Percentiles rank a stretch among this genome's conserved stretches.
phyloP scores from a whole-genome alignment of 1,140 invertebrate genomes.

The Cotesia typhae region DNA sequence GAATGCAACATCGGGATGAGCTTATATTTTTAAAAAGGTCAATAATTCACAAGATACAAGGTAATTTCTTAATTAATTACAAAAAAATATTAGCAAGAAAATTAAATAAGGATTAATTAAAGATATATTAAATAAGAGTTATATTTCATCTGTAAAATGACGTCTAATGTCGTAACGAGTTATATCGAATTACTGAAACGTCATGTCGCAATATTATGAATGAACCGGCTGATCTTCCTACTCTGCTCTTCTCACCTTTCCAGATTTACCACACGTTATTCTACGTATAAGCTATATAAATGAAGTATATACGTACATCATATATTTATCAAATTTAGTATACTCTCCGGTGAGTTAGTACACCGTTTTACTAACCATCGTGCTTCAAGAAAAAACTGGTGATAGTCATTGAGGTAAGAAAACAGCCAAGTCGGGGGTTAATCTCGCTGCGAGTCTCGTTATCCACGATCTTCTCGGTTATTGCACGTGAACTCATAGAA shows the following conservation, averaged over 20 bases:
- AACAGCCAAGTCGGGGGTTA: slow-evolving; percentile 13
- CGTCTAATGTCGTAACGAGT: slow-evolving; percentile 16
- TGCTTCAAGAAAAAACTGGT: neutral
- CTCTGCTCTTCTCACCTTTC: slow-evolving; percentile 2
- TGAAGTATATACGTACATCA: neutral
- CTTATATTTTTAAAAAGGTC: no score
- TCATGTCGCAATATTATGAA: slow-evolving; percentile 21
- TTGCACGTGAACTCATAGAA: slow-evolving; percentile 22
- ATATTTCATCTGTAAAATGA: neutral
- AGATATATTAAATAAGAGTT: neutral
- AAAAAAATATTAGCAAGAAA: no score
- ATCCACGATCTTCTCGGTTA: slow-evolving; percentile 23
- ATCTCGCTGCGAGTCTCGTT: slow-evolving; percentile 20
- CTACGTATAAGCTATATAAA: slow-evolving; percentile 1
- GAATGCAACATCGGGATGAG: no score
- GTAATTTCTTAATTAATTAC: no score
- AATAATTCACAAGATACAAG: no score
- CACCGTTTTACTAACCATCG: neutral
- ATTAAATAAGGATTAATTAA: no score
- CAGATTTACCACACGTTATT: slow-evolving; percentile 14
- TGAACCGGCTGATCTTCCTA: slow-evolving; percentile 17
- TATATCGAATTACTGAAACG: slow-evolving; percentile 22
- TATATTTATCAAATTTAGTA: neutral
- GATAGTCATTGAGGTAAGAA: neutral
- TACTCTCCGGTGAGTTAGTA: neutral